A percentile compares a stretch with the other conserved stretches of the same genome.
phyloP scores from a whole-genome alignment of 2,797 vertebrate species.

The Merluccius polli region DNA sequence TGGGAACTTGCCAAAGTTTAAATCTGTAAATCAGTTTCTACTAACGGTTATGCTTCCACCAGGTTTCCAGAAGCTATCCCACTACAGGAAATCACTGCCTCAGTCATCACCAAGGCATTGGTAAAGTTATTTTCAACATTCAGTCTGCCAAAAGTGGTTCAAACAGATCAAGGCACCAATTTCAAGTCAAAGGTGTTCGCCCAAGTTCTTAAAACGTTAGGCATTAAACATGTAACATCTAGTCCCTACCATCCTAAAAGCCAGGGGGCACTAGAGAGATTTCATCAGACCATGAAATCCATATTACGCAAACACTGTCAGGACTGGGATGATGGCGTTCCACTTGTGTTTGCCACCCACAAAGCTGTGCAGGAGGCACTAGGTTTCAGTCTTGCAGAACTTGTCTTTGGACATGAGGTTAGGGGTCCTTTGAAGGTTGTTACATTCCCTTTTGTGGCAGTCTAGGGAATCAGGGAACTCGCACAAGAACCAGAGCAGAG shows the following conservation, averaged over 20 bases:
- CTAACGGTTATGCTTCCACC: too few relatives aligned
- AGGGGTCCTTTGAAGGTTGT: neutral
- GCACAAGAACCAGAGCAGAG: too few relatives aligned
- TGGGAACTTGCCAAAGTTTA: too few relatives aligned
- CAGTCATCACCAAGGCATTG: neutral
- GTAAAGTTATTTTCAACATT: neutral
- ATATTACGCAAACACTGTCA: neutral
- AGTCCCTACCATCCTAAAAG: neutral
- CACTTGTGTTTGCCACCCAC: neutral
- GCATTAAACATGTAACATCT: too few relatives aligned
- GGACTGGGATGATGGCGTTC: neutral
- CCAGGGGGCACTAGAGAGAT: neutral
- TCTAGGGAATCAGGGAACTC: too few relatives aligned
- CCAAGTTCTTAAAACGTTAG: too few relatives aligned
- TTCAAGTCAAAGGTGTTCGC: too few relatives aligned
- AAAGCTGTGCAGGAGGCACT: neutral
- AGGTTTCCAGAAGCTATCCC: neutral
- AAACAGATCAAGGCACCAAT: too few relatives aligned
- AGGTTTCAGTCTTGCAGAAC: neutral
- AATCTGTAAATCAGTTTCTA: too few relatives aligned
- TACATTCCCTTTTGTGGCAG: too few relatives aligned
- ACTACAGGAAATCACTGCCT: neutral
- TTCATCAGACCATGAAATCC: neutral
- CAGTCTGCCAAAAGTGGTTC: neutral
- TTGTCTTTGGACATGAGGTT: constrained; percentile 4